Evolutionary conservation across 2,888 invertebrate genomes (phyloP).

Genomic region (Pyrrhosoma nymphula): DNA sequence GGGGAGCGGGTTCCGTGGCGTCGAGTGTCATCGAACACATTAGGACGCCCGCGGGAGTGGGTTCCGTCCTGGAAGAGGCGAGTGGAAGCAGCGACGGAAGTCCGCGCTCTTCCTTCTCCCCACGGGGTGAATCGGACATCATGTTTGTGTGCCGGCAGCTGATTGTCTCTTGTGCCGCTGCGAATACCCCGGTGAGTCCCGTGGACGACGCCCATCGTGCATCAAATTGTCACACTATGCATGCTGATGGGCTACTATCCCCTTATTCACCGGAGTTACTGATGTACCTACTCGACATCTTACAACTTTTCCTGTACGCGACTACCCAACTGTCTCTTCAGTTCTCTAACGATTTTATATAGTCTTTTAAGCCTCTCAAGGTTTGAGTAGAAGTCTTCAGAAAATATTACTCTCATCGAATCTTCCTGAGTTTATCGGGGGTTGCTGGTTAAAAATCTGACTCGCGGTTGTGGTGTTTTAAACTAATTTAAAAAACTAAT

Average conservation of each 20-base stretch:
- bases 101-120: constrained; percentile 41
- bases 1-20: constrained; percentile 19
- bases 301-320: too few relatives aligned
- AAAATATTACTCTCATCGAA: too few relatives aligned
- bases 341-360: too few relatives aligned
- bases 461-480: too few relatives aligned
- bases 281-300: too few relatives aligned
- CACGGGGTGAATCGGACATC: constrained; percentile 46
- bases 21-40: constrained; percentile 26
- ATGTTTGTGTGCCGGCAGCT: constrained; percentile 63
- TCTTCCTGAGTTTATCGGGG: too few relatives aligned
- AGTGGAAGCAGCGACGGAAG: constrained; percentile 49
- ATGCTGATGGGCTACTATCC: too few relatives aligned
- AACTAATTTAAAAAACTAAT: too few relatives aligned
- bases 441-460: too few relatives aligned
- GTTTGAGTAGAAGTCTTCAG: too few relatives aligned
- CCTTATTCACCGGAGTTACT: neutral
- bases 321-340: too few relatives aligned
- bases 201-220: neutral
- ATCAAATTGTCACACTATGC: neutral
- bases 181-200: constrained; percentile 48
- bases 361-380: too few relatives aligned
- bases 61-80: constrained; percentile 37
- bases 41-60: neutral
- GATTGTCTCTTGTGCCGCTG: constrained; percentile 50